Conservation (phyloP, 2,113 vertebrate species). For the Cettia cetti region DNA sequence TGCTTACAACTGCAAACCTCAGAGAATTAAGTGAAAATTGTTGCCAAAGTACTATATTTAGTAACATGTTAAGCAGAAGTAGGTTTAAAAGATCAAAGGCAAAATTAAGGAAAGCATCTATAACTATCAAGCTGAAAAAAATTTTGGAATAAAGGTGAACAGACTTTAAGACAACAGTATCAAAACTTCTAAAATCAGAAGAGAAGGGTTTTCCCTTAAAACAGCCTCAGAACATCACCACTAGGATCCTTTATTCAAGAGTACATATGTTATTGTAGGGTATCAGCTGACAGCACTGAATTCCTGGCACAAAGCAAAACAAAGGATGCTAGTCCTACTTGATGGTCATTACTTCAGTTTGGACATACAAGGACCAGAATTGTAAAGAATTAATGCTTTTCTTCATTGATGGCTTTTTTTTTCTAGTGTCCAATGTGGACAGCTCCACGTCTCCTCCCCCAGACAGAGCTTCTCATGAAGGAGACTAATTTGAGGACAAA, state of each 20-base stretch:
- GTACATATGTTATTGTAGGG: not conserved
- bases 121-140: not conserved
- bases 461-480: not conserved
- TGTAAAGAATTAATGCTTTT: slow-evolving; percentile 2
- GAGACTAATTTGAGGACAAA: not conserved
- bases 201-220: not conserved
- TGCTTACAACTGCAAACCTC: not conserved
- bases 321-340: not conserved
- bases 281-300: not conserved
- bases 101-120: not conserved
- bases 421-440: slow-evolving; percentile 9
- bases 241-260: not conserved
- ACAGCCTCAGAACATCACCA: not conserved
- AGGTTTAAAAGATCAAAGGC: not conserved
- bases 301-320: not conserved
- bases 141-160: not conserved
- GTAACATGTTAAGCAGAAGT: not conserved
- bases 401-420: not conserved
- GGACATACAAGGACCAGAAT: not conserved
- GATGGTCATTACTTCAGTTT: not conserved
- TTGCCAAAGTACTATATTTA: not conserved
- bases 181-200: not conserved
- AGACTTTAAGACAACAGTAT: not conserved
- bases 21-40: not conserved
- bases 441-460: not conserved